Conservation (phyloP, 2,113 vertebrate species). For the Elgaria multicarinata region DNA sequence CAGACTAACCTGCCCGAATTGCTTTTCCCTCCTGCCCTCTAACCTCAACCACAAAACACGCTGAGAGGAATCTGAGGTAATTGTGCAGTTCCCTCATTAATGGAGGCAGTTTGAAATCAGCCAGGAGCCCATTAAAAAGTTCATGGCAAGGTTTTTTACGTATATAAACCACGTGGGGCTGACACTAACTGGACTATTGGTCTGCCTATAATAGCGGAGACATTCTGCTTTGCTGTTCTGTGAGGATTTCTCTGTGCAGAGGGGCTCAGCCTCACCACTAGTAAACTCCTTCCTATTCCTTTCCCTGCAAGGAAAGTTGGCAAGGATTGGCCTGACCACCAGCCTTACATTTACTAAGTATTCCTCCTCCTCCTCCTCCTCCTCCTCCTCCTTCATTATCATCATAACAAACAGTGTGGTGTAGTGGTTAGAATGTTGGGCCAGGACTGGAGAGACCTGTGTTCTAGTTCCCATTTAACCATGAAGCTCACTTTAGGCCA, state of each 20-base stretch:
- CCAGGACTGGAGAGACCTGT: neutral
- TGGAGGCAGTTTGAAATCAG: neutral
- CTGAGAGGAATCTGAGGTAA: constrained; percentile 25
- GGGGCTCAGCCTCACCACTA: neutral
- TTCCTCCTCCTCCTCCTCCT: too few species aligned
- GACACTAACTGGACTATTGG: neutral
- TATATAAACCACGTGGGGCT: neutral
- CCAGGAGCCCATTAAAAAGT: neutral
- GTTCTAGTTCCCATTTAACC: neutral
- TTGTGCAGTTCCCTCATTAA: constrained; percentile 22
- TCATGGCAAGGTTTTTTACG: neutral
- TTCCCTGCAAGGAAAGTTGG: neutral
- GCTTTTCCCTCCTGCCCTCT: constrained; percentile 28
- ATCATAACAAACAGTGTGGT: too few species aligned
- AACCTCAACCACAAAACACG: constrained; percentile 46
- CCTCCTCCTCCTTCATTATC: neutral
- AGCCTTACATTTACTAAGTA: neutral
- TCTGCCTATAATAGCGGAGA: neutral
- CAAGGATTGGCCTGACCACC: neutral
- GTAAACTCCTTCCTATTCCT: neutral
- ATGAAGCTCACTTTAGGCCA: too few species aligned
- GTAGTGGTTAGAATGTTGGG: too few species aligned
- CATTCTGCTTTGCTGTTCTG: neutral
- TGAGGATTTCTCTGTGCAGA: neutral
- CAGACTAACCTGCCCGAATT: constrained; percentile 38